Conservation (phyloP, 2,888 invertebrate genomes). For the Drosophila yooni region DNA sequence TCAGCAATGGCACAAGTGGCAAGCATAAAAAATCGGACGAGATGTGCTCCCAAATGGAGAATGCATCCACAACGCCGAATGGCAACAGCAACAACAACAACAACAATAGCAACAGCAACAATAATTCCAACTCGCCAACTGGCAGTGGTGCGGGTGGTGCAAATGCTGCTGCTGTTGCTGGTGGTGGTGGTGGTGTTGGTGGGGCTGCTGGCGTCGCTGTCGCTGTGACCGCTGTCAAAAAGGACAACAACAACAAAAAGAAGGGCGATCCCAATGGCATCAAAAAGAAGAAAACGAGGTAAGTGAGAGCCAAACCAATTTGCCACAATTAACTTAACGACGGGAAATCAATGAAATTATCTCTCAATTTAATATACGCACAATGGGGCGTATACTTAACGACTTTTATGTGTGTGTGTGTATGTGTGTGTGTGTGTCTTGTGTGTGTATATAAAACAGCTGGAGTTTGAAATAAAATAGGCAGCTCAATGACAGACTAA, state of each 20-base stretch:
- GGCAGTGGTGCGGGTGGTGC: constrained; percentile 23
- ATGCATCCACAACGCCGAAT: constrained; percentile 25
- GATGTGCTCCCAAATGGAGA: constrained; percentile 68
- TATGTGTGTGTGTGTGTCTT: background rate
- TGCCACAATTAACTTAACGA: constrained; percentile 67
- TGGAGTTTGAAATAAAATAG: background rate
- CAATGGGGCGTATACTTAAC: constrained; percentile 63
- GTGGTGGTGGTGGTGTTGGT: background rate
- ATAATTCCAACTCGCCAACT: constrained; percentile 4
- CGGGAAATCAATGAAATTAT: constrained; percentile 80
- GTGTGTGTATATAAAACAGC: background rate
- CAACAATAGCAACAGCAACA: constrained; percentile 12
- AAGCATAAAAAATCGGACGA: constrained; percentile 75
- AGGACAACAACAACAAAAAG: constrained; percentile 88
- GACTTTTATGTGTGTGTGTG: background rate
- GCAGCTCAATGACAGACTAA: background rate
- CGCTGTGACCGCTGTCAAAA: constrained; percentile 85
- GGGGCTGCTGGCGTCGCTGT: constrained; percentile 11
- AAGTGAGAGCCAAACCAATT: constrained; percentile 62
- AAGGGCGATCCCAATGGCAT: constrained; percentile 94
- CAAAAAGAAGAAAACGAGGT: constrained; percentile 97
- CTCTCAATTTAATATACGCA: constrained; percentile 39
- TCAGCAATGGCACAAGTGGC: constrained; percentile 41
- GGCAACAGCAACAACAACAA: constrained; percentile 10
- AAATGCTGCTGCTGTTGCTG: constrained; percentile 18